A percentile compares a stretch with the other conserved stretches of the same genome.
phyloP scores from a whole-genome alignment of 2,888 invertebrate species.

The Limnephilus marmoratus region DNA sequence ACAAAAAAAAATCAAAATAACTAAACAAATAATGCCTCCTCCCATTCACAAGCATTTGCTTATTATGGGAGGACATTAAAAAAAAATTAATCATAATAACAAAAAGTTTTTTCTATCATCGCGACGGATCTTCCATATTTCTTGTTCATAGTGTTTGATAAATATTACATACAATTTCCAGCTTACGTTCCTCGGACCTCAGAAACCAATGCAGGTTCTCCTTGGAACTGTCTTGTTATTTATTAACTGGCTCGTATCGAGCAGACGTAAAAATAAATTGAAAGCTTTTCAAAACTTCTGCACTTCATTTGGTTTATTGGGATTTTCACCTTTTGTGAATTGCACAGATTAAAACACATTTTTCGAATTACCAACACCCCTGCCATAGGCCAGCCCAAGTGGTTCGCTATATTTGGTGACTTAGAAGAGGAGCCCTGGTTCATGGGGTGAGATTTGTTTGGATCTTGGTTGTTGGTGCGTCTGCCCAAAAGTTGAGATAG shows the following conservation, averaged over 20 bases:
- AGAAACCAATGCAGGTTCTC: background rate
- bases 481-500: no score
- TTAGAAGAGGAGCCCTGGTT: no score
- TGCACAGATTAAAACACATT: background rate
- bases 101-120: background rate
- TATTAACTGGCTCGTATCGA: background rate
- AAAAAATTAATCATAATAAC: no score
- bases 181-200: background rate
- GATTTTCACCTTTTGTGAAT: background rate
- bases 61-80: no score
- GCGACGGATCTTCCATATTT: background rate
- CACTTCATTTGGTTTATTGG: background rate
- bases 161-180: background rate
- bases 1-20: no score
- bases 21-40: no score
- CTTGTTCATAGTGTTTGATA: background rate
- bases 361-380: no score
- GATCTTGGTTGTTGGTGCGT: no score
- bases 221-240: conserved; percentile 2
- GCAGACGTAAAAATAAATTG: conserved; percentile 31
- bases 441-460: no score
- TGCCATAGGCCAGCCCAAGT: no score
- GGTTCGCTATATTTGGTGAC: no score
- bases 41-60: no score
- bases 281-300: background rate